These are phyloP conservation scores for Chloropsis cyanopogon DNA, from an alignment of 2,113 vertebrate genomes.

Conservation along the genomic window DNA sequence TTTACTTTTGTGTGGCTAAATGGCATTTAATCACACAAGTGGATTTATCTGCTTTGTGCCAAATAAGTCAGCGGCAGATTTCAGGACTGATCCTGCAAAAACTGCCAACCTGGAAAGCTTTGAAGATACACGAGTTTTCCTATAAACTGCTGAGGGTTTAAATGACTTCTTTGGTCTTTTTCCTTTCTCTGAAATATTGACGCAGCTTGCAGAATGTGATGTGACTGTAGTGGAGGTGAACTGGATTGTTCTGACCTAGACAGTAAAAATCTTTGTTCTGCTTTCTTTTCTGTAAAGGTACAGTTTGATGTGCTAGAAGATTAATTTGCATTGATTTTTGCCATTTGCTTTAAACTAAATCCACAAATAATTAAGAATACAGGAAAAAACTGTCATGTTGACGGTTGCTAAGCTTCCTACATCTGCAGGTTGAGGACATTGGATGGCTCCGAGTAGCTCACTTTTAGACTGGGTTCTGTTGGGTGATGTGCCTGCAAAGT, in stretches of 20 bases:
- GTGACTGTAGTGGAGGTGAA: neutral
- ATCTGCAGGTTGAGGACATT: constrained; percentile 26
- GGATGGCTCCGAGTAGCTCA: neutral
- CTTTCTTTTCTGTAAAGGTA: neutral
- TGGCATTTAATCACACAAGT: neutral
- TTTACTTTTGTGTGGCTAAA: neutral
- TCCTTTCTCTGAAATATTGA: neutral
- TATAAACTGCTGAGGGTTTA: neutral
- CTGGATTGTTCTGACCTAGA: neutral
- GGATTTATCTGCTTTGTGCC: neutral
- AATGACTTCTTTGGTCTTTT: neutral
- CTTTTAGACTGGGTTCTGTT: neutral
- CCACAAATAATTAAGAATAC: neutral
- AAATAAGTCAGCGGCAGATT: neutral
- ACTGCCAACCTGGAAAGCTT: neutral
- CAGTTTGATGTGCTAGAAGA: neutral
- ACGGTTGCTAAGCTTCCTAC: neutral
- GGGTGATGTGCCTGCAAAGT: neutral
- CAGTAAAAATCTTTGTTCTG: neutral
- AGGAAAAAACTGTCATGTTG: neutral
- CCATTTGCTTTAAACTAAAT: constrained; percentile 27
- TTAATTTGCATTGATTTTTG: neutral
- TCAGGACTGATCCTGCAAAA: neutral
- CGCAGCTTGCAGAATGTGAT: neutral
- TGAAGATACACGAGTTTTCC: neutral